Base-by-base conservation (phyloP, 2,888 invertebrate species). In the Masnerella sp. region DNA sequence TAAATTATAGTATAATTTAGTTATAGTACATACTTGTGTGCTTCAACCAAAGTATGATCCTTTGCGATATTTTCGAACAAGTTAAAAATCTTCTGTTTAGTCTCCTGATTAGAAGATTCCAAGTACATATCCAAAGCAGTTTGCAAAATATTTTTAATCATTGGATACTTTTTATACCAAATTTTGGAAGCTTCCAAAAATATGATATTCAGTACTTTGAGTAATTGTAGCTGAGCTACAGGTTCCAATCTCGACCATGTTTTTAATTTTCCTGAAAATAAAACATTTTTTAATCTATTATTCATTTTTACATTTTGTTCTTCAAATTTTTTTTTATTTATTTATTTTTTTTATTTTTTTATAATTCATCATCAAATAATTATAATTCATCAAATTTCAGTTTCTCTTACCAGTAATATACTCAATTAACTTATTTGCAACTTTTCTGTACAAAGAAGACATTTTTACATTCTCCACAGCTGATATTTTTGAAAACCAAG, bases 361-460 rank as follows among this genome's bases (percentile, higher is more conserved):
- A n/a, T n/a, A n/a, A n/a, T n/a, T n/a, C n/a, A n/a, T n/a, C n/a
- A n/a, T n/a, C n/a, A n/a, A n/a, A n/a, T n/a, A n/a, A n/a, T n/a
- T n/a, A n/a, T n/a, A n/a, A n/a, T n/a, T n/a, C n/a, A n/a, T n/a
- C n/a, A n/a, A n/a, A n/a, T n/a, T n/a, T 22, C 22, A 17, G 59
- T 45, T n/a, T n/a, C n/a, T 40, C 28, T 85, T 86, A 86, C 90
- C 90, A 78, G 88, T 90, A 75, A 91, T 84, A 80, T 90, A 91
- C 68, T 88, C 85, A 0, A 90, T 74, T 15, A 91, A 85, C 28
- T 87, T 81, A 11, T 74, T 73, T 34, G 80, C 80, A 14, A 78
- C 59, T 7, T 89, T 84, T 78, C 89, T 85, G 34, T 79, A 78
- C 22, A 87, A 78, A 61, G 88, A 85, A 68, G 84, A 85, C 68